Conservation (phyloP, 2,888 invertebrate genomes). For the Athrips mouffetella region DNA sequence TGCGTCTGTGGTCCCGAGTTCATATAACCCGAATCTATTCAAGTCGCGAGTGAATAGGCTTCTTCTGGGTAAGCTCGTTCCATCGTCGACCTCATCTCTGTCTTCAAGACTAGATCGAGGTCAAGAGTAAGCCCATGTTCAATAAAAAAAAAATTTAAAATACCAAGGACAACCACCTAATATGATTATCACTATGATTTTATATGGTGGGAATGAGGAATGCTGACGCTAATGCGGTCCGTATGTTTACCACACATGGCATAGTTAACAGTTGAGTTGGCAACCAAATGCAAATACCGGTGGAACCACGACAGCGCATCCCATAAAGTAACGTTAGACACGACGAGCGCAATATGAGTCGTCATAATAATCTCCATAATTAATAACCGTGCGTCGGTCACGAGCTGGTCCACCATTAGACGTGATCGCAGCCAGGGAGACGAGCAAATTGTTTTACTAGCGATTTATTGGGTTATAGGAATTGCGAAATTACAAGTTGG, state of each 20-base stretch:
- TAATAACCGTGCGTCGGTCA: slow-evolving; percentile 62
- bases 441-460: slow-evolving; percentile 69
- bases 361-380: slow-evolving; percentile 64
- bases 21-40: too few relatives aligned
- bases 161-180: too few relatives aligned
- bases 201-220: too few relatives aligned
- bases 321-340: slow-evolving; percentile 35
- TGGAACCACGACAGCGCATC: slow-evolving; percentile 28
- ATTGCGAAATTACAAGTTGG: slow-evolving; percentile 71
- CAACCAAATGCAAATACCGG: slow-evolving; percentile 9
- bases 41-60: too few relatives aligned
- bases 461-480: slow-evolving; percentile 71
- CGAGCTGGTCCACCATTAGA: slow-evolving; percentile 53
- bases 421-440: slow-evolving; percentile 45
- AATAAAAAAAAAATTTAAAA: too few relatives aligned
- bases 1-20: too few relatives aligned
- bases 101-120: too few relatives aligned
- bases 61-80: too few relatives aligned
- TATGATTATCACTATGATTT: too few relatives aligned
- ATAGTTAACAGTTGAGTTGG: slow-evolving; percentile 4
- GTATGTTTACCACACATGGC: neutral
- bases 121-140: too few relatives aligned
- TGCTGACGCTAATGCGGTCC: too few relatives aligned
- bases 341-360: slow-evolving; percentile 50
- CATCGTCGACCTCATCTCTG: too few relatives aligned